Evolutionary conservation across 2,113 vertebrate genomes (phyloP).

Genomic region (Ia io): DNA sequence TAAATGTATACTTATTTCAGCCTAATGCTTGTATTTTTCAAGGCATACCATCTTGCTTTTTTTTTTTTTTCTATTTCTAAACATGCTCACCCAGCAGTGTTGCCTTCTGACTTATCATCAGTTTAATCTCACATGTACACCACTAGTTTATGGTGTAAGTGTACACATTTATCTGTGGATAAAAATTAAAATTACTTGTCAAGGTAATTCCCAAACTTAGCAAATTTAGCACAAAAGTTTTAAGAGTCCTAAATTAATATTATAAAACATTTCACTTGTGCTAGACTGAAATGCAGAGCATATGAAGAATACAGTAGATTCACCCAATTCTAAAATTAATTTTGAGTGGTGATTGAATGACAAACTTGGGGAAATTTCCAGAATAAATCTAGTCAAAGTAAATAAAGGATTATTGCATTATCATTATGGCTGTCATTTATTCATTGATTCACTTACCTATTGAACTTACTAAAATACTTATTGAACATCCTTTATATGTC

Average conservation of each 20-base stretch:
- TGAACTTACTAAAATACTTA: not conserved
- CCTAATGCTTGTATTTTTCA: conserved; percentile 26
- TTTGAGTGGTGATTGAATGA: not conserved
- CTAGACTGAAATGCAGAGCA: not conserved
- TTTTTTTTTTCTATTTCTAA: conserved; percentile 4
- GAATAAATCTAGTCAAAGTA: conserved; percentile 2
- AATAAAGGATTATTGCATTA: not conserved
- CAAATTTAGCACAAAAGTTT: not conserved
- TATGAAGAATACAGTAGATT: not conserved
- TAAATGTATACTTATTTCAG: conserved; percentile 4
- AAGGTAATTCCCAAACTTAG: conserved; percentile 1
- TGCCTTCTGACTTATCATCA: not conserved
- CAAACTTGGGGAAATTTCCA: not conserved
- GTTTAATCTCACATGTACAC: not conserved
- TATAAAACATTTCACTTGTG: conserved; percentile 7
- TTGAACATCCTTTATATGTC: not conserved
- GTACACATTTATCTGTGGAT: not conserved
- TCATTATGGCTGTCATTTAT: not conserved
- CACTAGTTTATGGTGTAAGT: not conserved
- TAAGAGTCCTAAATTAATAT: not conserved
- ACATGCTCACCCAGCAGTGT: not conserved
- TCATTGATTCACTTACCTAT: not conserved
- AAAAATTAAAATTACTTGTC: not conserved
- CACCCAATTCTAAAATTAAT: not conserved
- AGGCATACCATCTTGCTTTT: not conserved